phyloP scores from a whole-genome alignment of 2,797 vertebrate genomes.

The Capromys pilorides region DNA sequence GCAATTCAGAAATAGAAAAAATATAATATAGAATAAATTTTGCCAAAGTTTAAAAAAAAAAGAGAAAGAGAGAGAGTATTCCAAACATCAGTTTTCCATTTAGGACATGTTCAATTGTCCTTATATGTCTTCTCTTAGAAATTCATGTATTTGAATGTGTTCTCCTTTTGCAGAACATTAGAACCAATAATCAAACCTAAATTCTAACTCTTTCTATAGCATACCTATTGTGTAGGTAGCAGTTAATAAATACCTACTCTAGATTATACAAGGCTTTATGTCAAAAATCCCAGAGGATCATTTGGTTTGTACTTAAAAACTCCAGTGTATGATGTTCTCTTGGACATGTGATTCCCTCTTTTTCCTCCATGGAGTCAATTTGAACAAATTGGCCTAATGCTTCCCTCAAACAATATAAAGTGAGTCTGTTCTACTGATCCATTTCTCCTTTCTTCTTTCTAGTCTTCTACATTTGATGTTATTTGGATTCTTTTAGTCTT shows the following conservation, averaged over 20 bases:
- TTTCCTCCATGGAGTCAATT: not conserved
- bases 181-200: not conserved
- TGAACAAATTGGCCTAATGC: not conserved
- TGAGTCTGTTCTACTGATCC: not conserved
- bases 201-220: not conserved
- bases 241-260: conserved; percentile 6
- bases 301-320: not conserved
- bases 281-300: not conserved
- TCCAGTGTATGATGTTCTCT: not conserved
- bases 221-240: not conserved
- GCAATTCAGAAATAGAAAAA: not conserved
- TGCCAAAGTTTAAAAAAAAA: not conserved
- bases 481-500: not conserved
- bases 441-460: not conserved
- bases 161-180: not conserved
- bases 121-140: not conserved
- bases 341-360: not conserved
- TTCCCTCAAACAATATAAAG: conserved; percentile 20
- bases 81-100: not conserved
- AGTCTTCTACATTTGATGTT: not conserved
- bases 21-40: not conserved
- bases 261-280: not conserved
- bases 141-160: not conserved
- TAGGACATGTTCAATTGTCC: not conserved
- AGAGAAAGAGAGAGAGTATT: not conserved